Evolutionary conservation across 2,797 vertebrate species (phyloP).

Genomic region (Xyrichtys novacula): DNA sequence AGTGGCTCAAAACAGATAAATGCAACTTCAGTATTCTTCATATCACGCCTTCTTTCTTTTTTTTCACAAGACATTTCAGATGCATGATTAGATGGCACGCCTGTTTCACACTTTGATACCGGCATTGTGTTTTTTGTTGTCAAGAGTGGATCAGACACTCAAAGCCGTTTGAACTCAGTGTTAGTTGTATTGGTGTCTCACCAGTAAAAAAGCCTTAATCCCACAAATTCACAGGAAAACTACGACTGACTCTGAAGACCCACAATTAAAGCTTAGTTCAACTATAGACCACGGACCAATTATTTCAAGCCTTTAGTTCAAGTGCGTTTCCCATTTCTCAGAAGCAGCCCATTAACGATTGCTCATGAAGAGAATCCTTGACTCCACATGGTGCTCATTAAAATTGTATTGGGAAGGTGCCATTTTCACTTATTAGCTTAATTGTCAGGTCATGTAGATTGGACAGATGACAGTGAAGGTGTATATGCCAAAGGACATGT

Average conservation of each 20-base stretch:
- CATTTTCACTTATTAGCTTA: constrained; percentile 84
- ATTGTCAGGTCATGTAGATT: constrained; percentile 84
- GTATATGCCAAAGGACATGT: constrained; percentile 78
- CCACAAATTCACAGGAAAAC: constrained; percentile 6
- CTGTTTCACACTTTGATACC: too few species aligned
- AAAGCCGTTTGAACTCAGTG: neutral
- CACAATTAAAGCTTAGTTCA: constrained; percentile 45
- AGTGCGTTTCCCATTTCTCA: constrained; percentile 60
- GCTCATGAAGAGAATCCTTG: constrained; percentile 62
- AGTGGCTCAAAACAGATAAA: too few species aligned
- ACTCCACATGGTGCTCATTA: constrained; percentile 81
- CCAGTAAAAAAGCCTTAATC: constrained; percentile 2
- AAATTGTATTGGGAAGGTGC: constrained; percentile 81
- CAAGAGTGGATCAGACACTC: neutral
- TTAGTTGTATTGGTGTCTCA: neutral
- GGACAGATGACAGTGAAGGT: constrained; percentile 81
- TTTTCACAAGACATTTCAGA: too few species aligned
- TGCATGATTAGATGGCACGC: too few species aligned
- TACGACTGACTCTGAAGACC: constrained; percentile 48
- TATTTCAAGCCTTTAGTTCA: constrained; percentile 64
- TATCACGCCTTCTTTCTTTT: too few species aligned
- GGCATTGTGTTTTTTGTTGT: neutral
- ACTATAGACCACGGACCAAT: constrained; percentile 43
- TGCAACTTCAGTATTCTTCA: too few species aligned
- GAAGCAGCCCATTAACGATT: constrained; percentile 69